Evolutionary conservation across 2,888 invertebrate species (phyloP), one percentile per base, ranked within the genome.

Genomic region (Eustalomyia histrio): DNA sequence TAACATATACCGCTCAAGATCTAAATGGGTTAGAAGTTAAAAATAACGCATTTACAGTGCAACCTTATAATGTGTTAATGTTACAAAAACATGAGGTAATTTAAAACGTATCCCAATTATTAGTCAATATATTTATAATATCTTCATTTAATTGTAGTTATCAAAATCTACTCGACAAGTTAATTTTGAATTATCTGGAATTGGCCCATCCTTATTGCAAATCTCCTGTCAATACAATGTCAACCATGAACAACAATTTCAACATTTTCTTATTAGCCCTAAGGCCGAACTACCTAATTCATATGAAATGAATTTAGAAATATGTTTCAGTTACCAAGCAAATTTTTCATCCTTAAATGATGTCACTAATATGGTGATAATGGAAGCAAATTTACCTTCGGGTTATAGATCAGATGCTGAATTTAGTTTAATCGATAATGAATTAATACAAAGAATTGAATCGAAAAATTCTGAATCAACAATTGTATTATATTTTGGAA

Each of bases 301-400:
- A 4, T 21, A 58, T 1, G 47, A 68, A 53, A 16, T 74, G 14
- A 24, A 58, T 18, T 52, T 79, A 0, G 24, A 64, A 6, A 17
- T 73, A 24, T 79, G 78, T 50, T 79, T 79, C 24, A 79, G 47
- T 1, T 79, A 79, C 35, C 35, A 29, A 5, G 18, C 67, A 6
- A 12, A 12, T n/a, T 10, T 8, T 1, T 5, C 4, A 10, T 12
- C n/a, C 12, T 1, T 1, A 12, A 60, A 21, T 5, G 43, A 76
- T 21, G 35, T 39, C 18, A 64, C 75, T 6, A 79, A 81, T 65
- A 73, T 78, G 78, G 69, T 78, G 10, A 94, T 97, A 1, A 94
- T 97, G 92, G 96, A 96, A 86, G 95, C 97, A 0, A 94, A 94
- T 84, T 91, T 97, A 78, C 97, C 97, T 0, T 96, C 97, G 0